phyloP scores from a whole-genome alignment of 92 coral and sea anemone species.

The Porites evermanni region DNA sequence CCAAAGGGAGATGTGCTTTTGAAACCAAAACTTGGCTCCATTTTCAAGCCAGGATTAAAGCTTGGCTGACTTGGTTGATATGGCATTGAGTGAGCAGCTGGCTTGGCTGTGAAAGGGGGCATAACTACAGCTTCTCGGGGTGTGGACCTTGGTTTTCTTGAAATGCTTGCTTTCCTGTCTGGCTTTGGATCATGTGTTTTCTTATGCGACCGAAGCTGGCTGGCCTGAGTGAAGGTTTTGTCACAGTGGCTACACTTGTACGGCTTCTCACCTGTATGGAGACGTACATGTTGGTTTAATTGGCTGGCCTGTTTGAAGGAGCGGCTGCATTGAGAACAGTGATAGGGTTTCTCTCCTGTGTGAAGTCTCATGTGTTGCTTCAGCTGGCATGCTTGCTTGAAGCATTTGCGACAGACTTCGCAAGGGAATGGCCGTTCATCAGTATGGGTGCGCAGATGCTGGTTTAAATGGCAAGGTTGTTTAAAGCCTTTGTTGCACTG shows the following conservation, averaged over 20 bases:
- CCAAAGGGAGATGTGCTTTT: conserved; percentile 21
- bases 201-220: conserved; percentile 97
- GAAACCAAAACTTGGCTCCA: conserved; percentile 34
- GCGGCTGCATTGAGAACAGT: conserved; percentile 87
- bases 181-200: conserved; percentile 96
- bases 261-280: conserved; percentile 98
- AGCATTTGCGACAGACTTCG: conserved; percentile 91
- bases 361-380: conserved; percentile 96
- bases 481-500: conserved; percentile 92
- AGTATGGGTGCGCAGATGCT: conserved; percentile 88
- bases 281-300: conserved; percentile 94
- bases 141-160: conserved; percentile 18
- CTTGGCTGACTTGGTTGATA: conserved; percentile 20
- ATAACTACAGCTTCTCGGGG: conserved; percentile 28
- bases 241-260: conserved; percentile 90
- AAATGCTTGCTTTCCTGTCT: conserved; percentile 55
- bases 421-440: conserved; percentile 95
- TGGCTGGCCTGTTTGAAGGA: conserved; percentile 99
- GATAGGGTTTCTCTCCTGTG: conserved; percentile 98
- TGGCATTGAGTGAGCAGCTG: conserved; percentile 16
- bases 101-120: conserved; percentile 34
- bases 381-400: conserved; percentile 97
- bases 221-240: conserved; percentile 97
- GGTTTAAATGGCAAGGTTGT: conserved; percentile 91
- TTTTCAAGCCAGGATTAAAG: conserved; percentile 26